Conservation (phyloP, 2,113 vertebrate genomes). For the Pterocles gutturalis region DNA sequence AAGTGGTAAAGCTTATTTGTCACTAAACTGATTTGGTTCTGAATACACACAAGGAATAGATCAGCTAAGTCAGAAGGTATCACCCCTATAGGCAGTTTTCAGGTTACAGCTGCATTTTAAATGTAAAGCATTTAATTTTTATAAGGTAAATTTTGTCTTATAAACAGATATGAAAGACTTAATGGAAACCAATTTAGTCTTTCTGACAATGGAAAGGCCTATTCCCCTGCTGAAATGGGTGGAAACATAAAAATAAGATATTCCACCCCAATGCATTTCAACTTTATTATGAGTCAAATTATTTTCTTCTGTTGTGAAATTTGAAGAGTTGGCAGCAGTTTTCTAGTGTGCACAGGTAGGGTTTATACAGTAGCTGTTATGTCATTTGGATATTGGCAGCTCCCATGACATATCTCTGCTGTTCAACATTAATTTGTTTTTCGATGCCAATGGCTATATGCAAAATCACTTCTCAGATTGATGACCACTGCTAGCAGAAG, state of each 20-base stretch:
- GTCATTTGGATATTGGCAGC: not conserved
- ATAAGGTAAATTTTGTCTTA: not conserved
- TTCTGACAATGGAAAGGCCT: not conserved
- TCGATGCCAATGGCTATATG: not conserved
- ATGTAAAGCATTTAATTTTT: slow-evolving; percentile 7
- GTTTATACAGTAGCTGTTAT: not conserved
- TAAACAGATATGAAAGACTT: not conserved
- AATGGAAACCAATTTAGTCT: not conserved
- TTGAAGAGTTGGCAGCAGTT: not conserved
- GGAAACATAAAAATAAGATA: not conserved
- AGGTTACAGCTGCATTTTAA: slow-evolving; percentile 5
- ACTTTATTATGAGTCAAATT: not conserved
- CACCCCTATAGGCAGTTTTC: not conserved
- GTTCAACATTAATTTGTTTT: not conserved
- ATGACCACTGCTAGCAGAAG: not conserved
- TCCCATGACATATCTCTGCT: not conserved
- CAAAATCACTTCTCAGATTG: not conserved
- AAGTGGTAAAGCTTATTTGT: slow-evolving; percentile 13
- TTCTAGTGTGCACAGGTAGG: not conserved
- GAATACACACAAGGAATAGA: not conserved
- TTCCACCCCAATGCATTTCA: not conserved
- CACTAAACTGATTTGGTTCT: slow-evolving; percentile 17
- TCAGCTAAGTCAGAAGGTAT: not conserved
- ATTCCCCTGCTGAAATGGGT: not conserved
- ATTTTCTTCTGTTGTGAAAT: not conserved